A percentile compares a stretch with the other conserved stretches of the same genome.
These are phyloP conservation scores for Urocolius indicus DNA, from an alignment of 2,113 vertebrate genomes.

Conservation along the genomic window DNA sequence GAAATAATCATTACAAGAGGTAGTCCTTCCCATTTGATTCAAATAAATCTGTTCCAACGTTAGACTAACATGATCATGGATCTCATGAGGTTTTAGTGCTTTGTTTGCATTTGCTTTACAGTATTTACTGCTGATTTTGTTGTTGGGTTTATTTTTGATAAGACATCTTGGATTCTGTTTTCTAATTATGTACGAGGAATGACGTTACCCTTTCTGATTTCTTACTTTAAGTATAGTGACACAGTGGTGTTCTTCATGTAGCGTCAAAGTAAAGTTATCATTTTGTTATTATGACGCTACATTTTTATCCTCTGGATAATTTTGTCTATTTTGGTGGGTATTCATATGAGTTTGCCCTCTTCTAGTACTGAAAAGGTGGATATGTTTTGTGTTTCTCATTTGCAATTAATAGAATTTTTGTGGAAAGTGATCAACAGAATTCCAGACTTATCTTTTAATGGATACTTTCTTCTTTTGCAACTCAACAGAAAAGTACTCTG, in stretches of 20 bases:
- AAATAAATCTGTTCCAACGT: conserved; percentile 43
- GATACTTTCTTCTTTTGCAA: background rate
- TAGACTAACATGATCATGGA: conserved; percentile 32
- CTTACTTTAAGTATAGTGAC: background rate
- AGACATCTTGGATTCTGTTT: background rate
- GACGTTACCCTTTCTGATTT: background rate
- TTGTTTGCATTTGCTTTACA: conserved; percentile 36
- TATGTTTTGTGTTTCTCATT: background rate
- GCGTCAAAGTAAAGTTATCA: background rate
- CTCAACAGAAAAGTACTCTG: background rate
- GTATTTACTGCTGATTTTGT: conserved; percentile 19
- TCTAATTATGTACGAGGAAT: background rate
- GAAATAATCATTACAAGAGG: conserved; percentile 63
- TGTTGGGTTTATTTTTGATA: conserved; percentile 17
- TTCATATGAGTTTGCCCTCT: background rate
- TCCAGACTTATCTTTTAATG: background rate
- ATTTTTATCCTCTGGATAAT: background rate
- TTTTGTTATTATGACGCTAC: background rate
- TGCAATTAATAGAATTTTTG: background rate
- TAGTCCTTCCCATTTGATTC: conserved; percentile 52
- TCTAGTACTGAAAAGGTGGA: background rate
- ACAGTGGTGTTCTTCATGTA: background rate
- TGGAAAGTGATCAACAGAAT: background rate
- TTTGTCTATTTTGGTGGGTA: background rate
- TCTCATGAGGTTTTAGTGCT: conserved; percentile 37